Percentiles rank a stretch among this genome's conserved stretches.
These are phyloP conservation scores for Alces alces DNA, from an alignment of 2,113 vertebrate species.

Conservation along the genomic window DNA sequence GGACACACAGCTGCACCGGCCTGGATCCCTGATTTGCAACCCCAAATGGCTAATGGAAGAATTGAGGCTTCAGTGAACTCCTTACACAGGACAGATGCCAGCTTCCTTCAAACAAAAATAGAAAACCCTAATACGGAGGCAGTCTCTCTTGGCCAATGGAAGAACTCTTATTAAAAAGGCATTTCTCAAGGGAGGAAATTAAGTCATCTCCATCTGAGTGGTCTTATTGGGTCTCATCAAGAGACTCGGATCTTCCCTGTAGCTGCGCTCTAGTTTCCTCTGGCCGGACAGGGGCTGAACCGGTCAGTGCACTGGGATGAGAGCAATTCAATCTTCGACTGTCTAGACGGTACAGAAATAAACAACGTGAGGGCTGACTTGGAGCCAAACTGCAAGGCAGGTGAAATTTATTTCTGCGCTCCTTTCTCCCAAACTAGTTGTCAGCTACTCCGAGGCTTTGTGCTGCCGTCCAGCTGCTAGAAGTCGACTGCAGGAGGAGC, in stretches of 20 bases:
- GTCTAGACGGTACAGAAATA: constrained; percentile 40
- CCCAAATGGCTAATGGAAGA: constrained; percentile 66
- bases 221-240: constrained; percentile 30
- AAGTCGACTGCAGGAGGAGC: not conserved
- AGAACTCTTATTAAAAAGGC: constrained; percentile 44
- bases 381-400: not conserved
- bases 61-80: constrained; percentile 55
- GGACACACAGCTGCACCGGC: not conserved
- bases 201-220: constrained; percentile 28
- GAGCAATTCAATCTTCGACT: not conserved
- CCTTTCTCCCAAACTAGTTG: not conserved
- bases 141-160: constrained; percentile 25
- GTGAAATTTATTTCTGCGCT: not conserved
- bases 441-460: not conserved
- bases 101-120: constrained; percentile 65
- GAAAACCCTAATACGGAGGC: constrained; percentile 59
- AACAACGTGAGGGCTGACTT: constrained; percentile 15
- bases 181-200: constrained; percentile 43
- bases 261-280: not conserved
- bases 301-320: not conserved
- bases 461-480: not conserved
- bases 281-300: not conserved
- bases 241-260: not conserved
- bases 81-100: constrained; percentile 46
- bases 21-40: constrained; percentile 41